phyloP scores from a whole-genome alignment of 2,113 vertebrate species.

The Plectropomus leopardus region DNA sequence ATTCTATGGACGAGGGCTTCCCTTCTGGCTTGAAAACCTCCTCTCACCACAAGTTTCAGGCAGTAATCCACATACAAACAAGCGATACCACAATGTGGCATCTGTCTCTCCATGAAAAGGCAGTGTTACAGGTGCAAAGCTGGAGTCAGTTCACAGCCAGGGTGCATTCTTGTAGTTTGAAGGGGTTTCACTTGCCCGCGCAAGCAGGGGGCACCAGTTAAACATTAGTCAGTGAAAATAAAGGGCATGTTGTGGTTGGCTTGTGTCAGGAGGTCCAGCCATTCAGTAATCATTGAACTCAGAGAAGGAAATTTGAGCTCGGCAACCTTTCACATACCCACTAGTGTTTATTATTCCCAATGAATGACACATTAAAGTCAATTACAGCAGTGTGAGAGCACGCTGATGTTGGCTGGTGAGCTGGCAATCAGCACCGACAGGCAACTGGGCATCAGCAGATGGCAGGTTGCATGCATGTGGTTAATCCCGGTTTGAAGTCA shows the following conservation, averaged over 20 bases:
- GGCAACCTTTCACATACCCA: not conserved
- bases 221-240: slow-evolving; percentile 46
- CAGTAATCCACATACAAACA: slow-evolving; percentile 71
- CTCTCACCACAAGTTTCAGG: slow-evolving; percentile 44
- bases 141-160: slow-evolving; percentile 32
- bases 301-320: slow-evolving; percentile 14
- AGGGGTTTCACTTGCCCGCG: slow-evolving; percentile 31
- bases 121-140: slow-evolving; percentile 30
- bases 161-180: slow-evolving; percentile 61
- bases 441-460: slow-evolving; percentile 28
- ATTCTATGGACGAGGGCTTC: slow-evolving; percentile 35
- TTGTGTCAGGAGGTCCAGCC: slow-evolving; percentile 6
- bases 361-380: slow-evolving; percentile 24
- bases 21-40: slow-evolving; percentile 16
- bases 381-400: slow-evolving; percentile 4
- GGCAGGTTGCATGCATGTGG: slow-evolving; percentile 1
- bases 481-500: slow-evolving; percentile 63
- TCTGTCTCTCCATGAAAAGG: slow-evolving; percentile 1
- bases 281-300: slow-evolving; percentile 25
- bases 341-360: slow-evolving; percentile 19
- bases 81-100: slow-evolving; percentile 30
- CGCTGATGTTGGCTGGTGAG: slow-evolving; percentile 17
- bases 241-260: not conserved
- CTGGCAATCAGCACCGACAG: slow-evolving; percentile 16
- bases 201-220: slow-evolving; percentile 29